Evolutionary conservation across 2,797 vertebrate species (phyloP).

Genomic region (Carduelis carduelis): DNA sequence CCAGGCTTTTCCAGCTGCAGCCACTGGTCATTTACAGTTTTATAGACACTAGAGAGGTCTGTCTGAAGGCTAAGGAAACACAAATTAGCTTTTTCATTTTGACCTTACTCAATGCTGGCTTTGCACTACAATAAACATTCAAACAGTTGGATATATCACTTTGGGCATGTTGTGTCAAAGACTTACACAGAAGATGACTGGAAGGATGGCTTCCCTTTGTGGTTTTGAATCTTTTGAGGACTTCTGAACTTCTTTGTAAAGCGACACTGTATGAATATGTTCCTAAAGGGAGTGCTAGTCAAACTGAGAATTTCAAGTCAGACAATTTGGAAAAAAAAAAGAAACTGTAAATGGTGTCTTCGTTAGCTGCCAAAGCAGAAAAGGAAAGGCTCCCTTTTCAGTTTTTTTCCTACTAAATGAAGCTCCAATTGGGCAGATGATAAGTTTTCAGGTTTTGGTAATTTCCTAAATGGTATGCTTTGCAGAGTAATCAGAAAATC

Average conservation of each 20-base stretch:
- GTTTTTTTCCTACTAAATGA: not conserved
- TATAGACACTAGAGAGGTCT: conserved; percentile 47
- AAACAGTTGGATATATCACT: conserved; percentile 64
- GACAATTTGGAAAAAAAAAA: not conserved
- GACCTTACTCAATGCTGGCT: conserved; percentile 59
- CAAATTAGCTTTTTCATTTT: conserved; percentile 67
- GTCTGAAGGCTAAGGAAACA: conserved; percentile 57
- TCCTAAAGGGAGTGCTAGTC: not conserved
- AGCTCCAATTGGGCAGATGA: not conserved
- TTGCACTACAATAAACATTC: conserved; percentile 64
- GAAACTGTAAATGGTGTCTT: not conserved
- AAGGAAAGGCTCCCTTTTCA: not conserved
- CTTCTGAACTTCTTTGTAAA: conserved; percentile 59
- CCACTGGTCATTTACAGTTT: conserved; percentile 43
- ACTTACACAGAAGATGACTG: conserved; percentile 36
- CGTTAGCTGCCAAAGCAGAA: not conserved
- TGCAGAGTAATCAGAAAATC: not conserved
- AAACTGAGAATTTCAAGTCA: conserved; percentile 19
- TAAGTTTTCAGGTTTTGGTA: not conserved
- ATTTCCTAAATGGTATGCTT: not conserved
- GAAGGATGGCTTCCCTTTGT: conserved; percentile 46
- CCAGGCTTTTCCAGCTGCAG: conserved; percentile 27
- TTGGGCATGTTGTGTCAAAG: conserved; percentile 65
- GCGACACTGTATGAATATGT: not conserved
- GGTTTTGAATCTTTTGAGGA: conserved; percentile 43